A percentile compares a stretch with the other conserved stretches of the same genome.
Evolutionary conservation across 2,113 vertebrate species (phyloP).

Genomic region (Pluvianellus socialis): DNA sequence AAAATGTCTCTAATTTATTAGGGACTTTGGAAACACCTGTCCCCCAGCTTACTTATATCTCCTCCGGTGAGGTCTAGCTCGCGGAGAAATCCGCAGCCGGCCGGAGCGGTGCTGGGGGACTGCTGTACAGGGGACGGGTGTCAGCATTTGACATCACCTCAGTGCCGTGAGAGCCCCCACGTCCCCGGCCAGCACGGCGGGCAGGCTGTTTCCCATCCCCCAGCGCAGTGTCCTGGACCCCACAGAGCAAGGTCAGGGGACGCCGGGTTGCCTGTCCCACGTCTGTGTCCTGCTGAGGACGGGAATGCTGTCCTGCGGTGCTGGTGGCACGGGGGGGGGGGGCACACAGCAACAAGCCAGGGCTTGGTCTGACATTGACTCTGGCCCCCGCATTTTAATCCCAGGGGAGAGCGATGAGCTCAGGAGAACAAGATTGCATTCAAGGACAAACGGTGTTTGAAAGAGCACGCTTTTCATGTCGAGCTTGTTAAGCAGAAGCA

Average conservation of each 20-base stretch:
- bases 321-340: background rate
- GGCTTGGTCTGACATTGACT: rapidly evolving
- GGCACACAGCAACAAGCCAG: too few species aligned
- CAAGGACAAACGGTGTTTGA: background rate
- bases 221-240: background rate
- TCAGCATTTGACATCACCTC: background rate
- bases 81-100: background rate
- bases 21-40: background rate
- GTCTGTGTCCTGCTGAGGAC: background rate
- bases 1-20: background rate
- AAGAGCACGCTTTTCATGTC: background rate
- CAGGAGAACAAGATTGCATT: background rate
- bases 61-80: background rate
- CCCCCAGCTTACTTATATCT: background rate
- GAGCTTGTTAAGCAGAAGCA: background rate
- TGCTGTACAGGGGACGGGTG: background rate
- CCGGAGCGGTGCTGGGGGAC: background rate
- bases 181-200: rapidly evolving
- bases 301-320: rapidly evolving
- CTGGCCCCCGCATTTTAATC: rapidly evolving
- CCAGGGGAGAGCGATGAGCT: background rate
- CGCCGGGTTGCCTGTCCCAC: rapidly evolving
- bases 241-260: background rate
- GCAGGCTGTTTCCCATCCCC: background rate
- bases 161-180: rapidly evolving